These are phyloP conservation scores for Machaerirhynchus nigripectus DNA, from an alignment of 2,113 vertebrate species.

Conservation along the genomic window DNA sequence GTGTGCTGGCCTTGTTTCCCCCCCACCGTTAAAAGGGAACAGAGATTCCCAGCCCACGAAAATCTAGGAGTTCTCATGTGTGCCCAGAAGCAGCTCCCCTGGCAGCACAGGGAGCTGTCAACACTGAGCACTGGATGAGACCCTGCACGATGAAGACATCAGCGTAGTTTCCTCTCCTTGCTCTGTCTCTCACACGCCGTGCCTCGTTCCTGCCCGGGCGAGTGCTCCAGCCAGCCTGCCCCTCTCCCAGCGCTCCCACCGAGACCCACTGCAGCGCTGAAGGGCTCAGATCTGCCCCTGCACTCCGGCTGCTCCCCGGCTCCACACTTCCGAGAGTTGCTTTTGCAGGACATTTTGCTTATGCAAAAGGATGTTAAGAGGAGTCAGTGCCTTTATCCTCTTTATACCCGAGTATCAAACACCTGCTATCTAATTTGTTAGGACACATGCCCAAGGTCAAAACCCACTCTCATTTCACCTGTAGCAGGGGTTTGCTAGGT, in stretches of 20 bases:
- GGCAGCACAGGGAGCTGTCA: background rate
- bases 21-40: fast-evolving
- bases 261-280: too few relatives aligned
- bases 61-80: background rate
- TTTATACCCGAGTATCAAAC: fast-evolving
- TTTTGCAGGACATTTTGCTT: fast-evolving
- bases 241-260: background rate
- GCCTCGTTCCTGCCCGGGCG: background rate
- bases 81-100: background rate
- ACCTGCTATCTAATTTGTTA: too few relatives aligned
- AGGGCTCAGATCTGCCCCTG: background rate
- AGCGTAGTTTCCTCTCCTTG: background rate
- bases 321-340: background rate
- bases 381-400: background rate
- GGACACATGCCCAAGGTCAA: background rate
- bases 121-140: background rate
- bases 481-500: background rate
- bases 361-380: background rate
- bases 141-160: background rate
- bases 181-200: background rate
- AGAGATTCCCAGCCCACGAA: background rate
- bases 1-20: background rate
- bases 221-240: background rate
- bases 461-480: background rate
- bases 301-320: background rate